These are phyloP conservation scores for Bubo scandiacus DNA, from an alignment of 2,113 vertebrate species.

Conservation along the genomic window DNA sequence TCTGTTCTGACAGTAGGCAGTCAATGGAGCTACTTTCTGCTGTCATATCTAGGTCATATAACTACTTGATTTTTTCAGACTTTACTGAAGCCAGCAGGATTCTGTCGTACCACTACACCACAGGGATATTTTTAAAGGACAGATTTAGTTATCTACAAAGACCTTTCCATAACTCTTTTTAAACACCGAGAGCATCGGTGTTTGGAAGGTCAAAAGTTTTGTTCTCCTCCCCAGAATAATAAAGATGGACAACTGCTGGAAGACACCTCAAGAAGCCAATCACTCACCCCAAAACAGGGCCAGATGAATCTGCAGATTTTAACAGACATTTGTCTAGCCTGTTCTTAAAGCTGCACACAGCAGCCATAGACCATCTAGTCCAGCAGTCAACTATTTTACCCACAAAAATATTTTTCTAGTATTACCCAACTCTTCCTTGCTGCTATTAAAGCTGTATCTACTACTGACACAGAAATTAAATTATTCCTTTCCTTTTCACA, in stretches of 20 bases:
- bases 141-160: not conserved
- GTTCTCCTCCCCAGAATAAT: not conserved
- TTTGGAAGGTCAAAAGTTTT: not conserved
- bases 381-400: not conserved
- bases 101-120: not conserved
- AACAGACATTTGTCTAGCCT: not conserved
- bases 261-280: not conserved
- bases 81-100: not conserved
- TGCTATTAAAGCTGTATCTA: not conserved
- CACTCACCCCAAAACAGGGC: not conserved
- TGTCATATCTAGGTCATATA: not conserved
- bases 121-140: not conserved
- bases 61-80: not conserved
- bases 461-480: not conserved
- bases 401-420: not conserved
- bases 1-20: not conserved
- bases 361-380: not conserved
- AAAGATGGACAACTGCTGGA: rapidly evolving
- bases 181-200: not conserved
- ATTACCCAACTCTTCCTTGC: not conserved
- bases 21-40: not conserved
- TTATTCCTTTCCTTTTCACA: not conserved
- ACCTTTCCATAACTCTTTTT: not conserved
- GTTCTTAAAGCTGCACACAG: not conserved
- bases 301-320: not conserved